phyloP scores from a whole-genome alignment of 2,888 invertebrate species.

The Chironomus riparius region DNA sequence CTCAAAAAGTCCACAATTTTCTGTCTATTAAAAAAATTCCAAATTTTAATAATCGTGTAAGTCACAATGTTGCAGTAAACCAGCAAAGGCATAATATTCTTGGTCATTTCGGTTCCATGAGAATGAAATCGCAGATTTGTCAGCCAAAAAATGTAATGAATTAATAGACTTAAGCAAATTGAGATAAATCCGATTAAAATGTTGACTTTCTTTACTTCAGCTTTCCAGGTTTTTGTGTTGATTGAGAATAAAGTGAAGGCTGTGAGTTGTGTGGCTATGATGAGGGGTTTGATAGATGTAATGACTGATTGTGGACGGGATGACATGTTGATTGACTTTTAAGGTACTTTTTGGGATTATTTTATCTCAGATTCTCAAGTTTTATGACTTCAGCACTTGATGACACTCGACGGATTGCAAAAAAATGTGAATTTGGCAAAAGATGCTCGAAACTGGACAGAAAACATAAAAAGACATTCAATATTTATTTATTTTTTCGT shows the following conservation, averaged over 20 bases:
- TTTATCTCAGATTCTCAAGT: no score
- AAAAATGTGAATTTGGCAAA: no score
- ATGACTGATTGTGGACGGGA: background rate
- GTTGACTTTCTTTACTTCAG: background rate
- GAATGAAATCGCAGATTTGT: background rate
- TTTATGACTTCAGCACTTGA: no score
- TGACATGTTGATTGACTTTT: background rate
- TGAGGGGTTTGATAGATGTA: background rate
- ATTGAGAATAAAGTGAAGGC: background rate
- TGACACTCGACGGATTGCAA: no score
- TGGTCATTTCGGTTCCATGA: background rate
- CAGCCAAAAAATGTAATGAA: background rate
- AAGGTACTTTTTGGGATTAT: no score
- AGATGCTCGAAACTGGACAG: no score
- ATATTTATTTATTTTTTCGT: no score
- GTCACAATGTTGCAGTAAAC: background rate
- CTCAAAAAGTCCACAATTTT: background rate
- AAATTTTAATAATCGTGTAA: background rate
- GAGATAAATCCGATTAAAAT: background rate
- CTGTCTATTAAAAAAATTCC: background rate
- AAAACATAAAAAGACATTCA: no score
- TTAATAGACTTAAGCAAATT: background rate
- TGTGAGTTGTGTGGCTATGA: background rate
- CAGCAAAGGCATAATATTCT: background rate
- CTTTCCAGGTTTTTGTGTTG: background rate